A percentile compares a stretch with the other conserved stretches of the same genome.
These are phyloP conservation scores for Sepiola atlantica DNA, from an alignment of 2,888 invertebrate genomes.

Conservation along the genomic window DNA sequence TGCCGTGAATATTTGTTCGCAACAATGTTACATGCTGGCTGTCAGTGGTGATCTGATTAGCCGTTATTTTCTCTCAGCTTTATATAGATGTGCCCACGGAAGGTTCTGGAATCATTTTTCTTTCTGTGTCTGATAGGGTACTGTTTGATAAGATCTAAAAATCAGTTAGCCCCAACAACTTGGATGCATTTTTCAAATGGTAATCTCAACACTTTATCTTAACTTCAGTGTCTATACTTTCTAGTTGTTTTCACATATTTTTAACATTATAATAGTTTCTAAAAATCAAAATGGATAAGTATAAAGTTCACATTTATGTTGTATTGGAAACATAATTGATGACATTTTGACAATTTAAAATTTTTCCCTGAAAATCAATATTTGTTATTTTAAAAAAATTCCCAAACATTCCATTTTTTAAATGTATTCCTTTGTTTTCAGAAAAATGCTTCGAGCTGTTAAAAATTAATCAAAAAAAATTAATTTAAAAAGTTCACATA, in stretches of 20 bases:
- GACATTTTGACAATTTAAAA: not conserved
- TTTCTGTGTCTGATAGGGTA: no score
- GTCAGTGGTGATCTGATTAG: no score
- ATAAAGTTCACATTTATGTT: not conserved
- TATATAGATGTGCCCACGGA: no score
- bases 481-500: not conserved
- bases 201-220: no score
- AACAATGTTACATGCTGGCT: no score
- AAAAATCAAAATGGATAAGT: not conserved
- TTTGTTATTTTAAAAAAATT: not conserved
- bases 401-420: not conserved
- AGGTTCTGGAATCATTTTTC: no score
- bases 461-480: not conserved
- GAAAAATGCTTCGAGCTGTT: not conserved
- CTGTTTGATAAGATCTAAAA: no score
- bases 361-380: not conserved
- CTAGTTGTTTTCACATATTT: not conserved
- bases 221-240: no score
- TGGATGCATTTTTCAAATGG: no score
- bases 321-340: not conserved
- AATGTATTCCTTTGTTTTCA: not conserved
- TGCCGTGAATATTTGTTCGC: no score
- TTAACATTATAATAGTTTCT: not conserved
- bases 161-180: no score
- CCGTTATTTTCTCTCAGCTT: no score